Evolutionary conservation across 1,140 invertebrate species (phyloP), one percentile per base, ranked within the genome.

Genomic region (Luehdorfia chinensis): DNA sequence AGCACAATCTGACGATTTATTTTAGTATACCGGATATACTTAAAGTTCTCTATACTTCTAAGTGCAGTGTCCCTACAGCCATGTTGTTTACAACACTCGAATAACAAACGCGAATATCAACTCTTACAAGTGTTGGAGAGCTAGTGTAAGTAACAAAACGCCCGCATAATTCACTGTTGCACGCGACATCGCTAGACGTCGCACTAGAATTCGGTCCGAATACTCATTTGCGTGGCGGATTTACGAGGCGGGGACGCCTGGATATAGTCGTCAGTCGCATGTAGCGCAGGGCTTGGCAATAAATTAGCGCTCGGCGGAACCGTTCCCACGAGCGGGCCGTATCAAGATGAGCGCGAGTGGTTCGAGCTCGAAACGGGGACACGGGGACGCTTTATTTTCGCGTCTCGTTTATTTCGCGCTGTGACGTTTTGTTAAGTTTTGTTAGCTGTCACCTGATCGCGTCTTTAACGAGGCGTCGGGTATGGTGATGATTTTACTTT

Each of bases 211-310:
- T 60, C 27, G 58, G 58, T 15, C 18, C 52, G 46, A 34, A 46
- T 60, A 28, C 57, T 66, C 64, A 63, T 66, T 63, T 63, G 54
- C 49, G 48, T 47, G 60, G 41, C 52, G 50, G 50, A 69, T 66
- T 66, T 69, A 66, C 57, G 61, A 66, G 46, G 28, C 45, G 36
- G 43, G 45, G 41, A 41, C 49, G 39, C 12, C 34, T 19, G 58
- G 68, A 72, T 72, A 53, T 58, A 72, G 68, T 66, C 66, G 68
- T 72, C 68, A 69, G 58, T 64, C 61, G 61, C 59, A 61, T 72
- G 68, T 68, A 68, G 57, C 61, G 32, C 59, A 60, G 45, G 30
- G 48, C 62, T 59, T 57, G 57, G 59, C 62, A 58, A 72, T 72
- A 72, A 69, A 72, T 72, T 68, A 69, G 57, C 50, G 33, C 44